These are phyloP conservation scores for Hypotaenidia philippensis DNA, from an alignment of 2,797 vertebrate species.

Conservation along the genomic window DNA sequence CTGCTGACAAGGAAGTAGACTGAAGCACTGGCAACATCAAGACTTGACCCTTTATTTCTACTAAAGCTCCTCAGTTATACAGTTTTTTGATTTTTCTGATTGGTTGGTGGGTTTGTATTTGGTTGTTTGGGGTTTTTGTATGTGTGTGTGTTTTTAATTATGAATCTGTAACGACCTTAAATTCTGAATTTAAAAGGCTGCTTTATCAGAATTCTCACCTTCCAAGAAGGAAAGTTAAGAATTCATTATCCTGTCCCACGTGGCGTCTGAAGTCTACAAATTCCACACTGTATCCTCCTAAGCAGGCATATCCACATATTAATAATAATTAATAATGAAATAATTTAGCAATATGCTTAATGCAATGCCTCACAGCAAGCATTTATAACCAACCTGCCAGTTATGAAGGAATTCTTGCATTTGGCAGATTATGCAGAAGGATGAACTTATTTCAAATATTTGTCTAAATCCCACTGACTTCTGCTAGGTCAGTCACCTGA, in stretches of 20 bases:
- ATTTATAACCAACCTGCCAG: neutral
- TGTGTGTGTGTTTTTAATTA: neutral
- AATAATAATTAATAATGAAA: neutral
- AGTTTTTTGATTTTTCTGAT: neutral
- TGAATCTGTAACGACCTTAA: neutral
- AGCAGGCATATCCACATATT: neutral
- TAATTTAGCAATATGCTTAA: neutral
- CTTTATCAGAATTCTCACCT: neutral
- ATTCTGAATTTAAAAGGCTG: neutral
- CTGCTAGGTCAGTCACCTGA: neutral
- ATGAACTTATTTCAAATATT: neutral
- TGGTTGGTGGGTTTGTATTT: neutral
- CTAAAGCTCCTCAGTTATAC: neutral
- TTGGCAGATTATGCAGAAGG: neutral
- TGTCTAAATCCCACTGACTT: neutral
- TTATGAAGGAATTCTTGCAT: neutral
- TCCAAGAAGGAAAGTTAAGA: neutral
- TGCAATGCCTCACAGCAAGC: neutral
- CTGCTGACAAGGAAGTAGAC: neutral
- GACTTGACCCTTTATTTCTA: neutral
- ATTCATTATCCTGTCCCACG: neutral
- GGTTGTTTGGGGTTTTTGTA: neutral
- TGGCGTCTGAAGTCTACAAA: neutral
- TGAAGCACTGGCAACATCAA: neutral
- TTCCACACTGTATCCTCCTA: neutral